These are phyloP conservation scores for Aeoliscus strigatus DNA, from an alignment of 2,797 vertebrate genomes.

Conservation along the genomic window DNA sequence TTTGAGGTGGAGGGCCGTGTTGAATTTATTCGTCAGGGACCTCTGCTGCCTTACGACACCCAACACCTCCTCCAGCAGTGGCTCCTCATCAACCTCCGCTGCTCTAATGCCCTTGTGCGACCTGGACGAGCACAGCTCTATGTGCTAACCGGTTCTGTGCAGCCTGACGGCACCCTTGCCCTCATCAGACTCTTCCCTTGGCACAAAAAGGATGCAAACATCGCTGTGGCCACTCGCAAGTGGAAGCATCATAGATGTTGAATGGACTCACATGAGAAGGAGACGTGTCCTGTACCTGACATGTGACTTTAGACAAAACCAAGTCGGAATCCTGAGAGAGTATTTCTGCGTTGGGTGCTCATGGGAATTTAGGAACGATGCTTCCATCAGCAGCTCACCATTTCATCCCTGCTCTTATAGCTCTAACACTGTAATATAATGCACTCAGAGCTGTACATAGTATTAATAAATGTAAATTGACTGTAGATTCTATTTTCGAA, in stretches of 20 bases:
- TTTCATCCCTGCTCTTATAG: conserved; percentile 40
- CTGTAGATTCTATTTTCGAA: conserved; percentile 64
- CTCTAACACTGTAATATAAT: conserved; percentile 58
- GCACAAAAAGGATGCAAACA: conserved; percentile 80
- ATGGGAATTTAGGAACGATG: too few species aligned
- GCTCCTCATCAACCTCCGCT: conserved; percentile 84
- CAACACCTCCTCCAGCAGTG: conserved; percentile 81
- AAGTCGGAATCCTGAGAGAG: too few species aligned
- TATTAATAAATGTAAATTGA: conserved; percentile 60
- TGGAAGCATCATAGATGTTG: conserved; percentile 86
- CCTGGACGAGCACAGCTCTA: conserved; percentile 76
- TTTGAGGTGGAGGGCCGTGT: conserved; percentile 80
- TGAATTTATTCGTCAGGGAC: conserved; percentile 81
- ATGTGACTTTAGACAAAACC: neutral
- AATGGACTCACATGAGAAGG: conserved; percentile 18
- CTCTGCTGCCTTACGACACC: conserved; percentile 82
- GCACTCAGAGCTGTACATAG: conserved; percentile 75
- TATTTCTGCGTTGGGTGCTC: too few species aligned
- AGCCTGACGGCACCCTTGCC: conserved; percentile 62
- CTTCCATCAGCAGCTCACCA: conserved; percentile 19
- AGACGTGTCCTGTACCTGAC: neutral
- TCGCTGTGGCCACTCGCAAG: conserved; percentile 78
- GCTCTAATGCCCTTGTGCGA: conserved; percentile 67
- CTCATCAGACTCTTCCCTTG: conserved; percentile 80
- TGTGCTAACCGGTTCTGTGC: conserved; percentile 77